Conservation (phyloP, 1,140 invertebrate species). For the Brachionus rotundiformis region DNA sequence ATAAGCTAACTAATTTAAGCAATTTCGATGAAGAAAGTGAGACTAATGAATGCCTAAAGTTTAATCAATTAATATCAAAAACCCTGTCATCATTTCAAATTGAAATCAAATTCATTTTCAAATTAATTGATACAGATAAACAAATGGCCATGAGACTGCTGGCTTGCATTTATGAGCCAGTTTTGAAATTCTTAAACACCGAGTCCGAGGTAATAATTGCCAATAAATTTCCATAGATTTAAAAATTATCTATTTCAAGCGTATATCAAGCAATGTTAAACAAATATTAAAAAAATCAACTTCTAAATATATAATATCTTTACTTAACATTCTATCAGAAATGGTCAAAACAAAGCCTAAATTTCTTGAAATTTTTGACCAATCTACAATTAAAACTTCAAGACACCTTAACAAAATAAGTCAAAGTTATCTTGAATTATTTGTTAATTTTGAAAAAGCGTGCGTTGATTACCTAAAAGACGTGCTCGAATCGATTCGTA, state of each 20-base stretch:
- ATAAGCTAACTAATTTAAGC: background rate
- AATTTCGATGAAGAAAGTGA: conserved; percentile 11
- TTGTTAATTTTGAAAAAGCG: conserved; percentile 44
- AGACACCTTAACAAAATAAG: conserved; percentile 29
- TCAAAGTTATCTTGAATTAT: conserved; percentile 21
- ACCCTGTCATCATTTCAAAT: background rate
- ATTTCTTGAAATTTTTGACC: conserved; percentile 36
- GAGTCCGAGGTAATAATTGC: background rate
- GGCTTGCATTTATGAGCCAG: conserved; percentile 35
- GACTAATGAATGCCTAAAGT: background rate
- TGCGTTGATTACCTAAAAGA: conserved; percentile 1
- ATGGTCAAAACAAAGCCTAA: conserved; percentile 33
- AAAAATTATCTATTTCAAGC: background rate
- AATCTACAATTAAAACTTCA: background rate
- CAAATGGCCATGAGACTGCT: background rate
- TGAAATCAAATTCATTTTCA: conserved; percentile 32
- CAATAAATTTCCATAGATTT: background rate
- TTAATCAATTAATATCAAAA: background rate
- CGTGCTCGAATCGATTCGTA: background rate
- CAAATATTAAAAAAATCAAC: conserved; percentile 21
- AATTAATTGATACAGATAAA: conserved; percentile 33
- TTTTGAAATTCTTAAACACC: background rate
- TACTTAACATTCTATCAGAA: background rate
- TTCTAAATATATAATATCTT: background rate
- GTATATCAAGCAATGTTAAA: conserved; percentile 7